A percentile compares a stretch with the other conserved stretches of the same genome.
Evolutionary conservation across 2,797 vertebrate genomes (phyloP).

Genomic region (Nasua narica): DNA sequence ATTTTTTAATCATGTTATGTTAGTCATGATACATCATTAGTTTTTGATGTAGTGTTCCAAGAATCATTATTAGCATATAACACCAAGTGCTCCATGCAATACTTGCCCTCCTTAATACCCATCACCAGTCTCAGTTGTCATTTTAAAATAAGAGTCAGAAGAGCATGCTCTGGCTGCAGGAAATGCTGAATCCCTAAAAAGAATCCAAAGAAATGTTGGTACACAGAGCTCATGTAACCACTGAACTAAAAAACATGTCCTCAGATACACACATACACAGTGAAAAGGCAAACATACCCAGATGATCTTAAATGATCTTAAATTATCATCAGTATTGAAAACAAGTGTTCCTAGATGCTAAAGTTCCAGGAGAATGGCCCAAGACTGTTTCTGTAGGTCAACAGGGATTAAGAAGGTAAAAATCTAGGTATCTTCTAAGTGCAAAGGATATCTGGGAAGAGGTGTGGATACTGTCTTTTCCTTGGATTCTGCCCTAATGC

Average conservation of each 20-base stretch:
- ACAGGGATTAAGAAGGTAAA: not conserved
- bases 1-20: no score
- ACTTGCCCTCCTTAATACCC: no score
- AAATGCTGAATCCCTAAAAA: not conserved
- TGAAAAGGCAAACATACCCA: not conserved
- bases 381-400: not conserved
- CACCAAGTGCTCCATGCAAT: no score
- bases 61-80: no score
- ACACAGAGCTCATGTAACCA: not conserved
- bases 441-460: not conserved
- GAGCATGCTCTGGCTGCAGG: not conserved
- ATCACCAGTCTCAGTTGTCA: not conserved
- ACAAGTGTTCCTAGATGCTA: not conserved
- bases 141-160: conserved; percentile 4
- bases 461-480: not conserved
- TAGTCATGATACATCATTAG: no score
- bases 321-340: not conserved
- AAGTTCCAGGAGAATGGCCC: not conserved
- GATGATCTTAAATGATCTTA: not conserved
- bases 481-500: not conserved
- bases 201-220: not conserved
- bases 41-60: no score
- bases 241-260: not conserved
- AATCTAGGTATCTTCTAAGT: not conserved
- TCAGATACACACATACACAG: not conserved